Conservation (phyloP, 1,140 invertebrate species). For the Periplaneta americana region DNA sequence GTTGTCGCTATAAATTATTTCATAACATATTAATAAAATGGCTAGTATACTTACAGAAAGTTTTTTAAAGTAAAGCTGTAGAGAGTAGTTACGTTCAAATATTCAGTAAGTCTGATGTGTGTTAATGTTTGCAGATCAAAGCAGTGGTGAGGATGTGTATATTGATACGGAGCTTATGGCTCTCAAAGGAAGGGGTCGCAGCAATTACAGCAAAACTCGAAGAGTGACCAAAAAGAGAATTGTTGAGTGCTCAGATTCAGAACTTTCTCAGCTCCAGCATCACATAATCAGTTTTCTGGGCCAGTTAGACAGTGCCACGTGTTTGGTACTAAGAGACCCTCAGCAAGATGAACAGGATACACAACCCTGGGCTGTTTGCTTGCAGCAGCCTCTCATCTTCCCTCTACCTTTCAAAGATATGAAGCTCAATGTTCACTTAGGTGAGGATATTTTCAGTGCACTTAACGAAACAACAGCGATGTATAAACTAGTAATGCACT, state of each 20-base stretch:
- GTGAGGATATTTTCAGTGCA: conserved; percentile 29
- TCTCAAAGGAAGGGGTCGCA: background rate
- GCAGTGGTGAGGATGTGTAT: conserved; percentile 26
- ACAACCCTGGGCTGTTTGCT: conserved; percentile 21
- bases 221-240: background rate
- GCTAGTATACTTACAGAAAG: too few species aligned
- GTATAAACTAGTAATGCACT: too few species aligned
- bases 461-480: too few species aligned
- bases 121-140: too few species aligned
- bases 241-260: conserved; percentile 21
- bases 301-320: conserved; percentile 41
- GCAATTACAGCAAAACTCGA: background rate
- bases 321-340: conserved; percentile 38
- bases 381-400: conserved; percentile 46
- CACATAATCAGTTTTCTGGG: conserved; percentile 36
- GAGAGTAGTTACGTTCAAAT: too few species aligned
- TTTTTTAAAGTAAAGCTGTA: too few species aligned
- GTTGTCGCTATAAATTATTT: too few species aligned
- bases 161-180: conserved; percentile 27
- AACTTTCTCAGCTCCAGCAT: conserved; percentile 33
- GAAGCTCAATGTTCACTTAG: conserved; percentile 52
- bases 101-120: too few species aligned
- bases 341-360: conserved; percentile 37
- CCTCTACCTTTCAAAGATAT: conserved; percentile 50
- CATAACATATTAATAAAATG: too few species aligned